These are phyloP conservation scores for Ectropis crepuscularia DNA, from an alignment of 2,888 invertebrate genomes.

Conservation along the genomic window DNA sequence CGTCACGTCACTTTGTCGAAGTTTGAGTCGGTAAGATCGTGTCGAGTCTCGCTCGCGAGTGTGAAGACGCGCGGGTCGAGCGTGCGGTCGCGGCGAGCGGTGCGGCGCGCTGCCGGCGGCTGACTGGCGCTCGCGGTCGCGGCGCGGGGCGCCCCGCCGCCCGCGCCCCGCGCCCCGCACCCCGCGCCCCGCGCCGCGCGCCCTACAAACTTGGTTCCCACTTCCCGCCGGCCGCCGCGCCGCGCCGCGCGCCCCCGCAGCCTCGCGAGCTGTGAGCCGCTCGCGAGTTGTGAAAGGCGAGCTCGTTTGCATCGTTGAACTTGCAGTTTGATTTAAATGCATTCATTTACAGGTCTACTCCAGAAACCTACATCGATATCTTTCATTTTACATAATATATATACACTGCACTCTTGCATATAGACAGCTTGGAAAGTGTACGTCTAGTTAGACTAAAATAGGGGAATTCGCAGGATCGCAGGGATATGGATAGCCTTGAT, in stretches of 20 bases:
- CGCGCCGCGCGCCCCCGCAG: conserved; percentile 47
- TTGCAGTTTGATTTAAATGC: conserved; percentile 38
- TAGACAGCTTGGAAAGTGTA: no score
- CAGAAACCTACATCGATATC: neutral
- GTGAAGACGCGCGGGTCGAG: conserved; percentile 53
- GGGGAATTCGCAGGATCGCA: no score
- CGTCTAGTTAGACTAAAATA: no score
- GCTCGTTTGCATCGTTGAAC: conserved; percentile 52
- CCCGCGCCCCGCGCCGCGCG: conserved; percentile 48
- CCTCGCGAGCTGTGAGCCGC: conserved; percentile 63
- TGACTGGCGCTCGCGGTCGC: conserved; percentile 50
- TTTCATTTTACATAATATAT: no score
- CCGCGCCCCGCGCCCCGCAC: conserved; percentile 36
- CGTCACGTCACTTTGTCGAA: conserved; percentile 43
- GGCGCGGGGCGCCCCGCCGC: conserved; percentile 48
- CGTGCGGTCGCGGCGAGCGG: conserved; percentile 6
- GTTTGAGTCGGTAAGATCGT: conserved; percentile 46
- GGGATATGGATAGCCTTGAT: no score
- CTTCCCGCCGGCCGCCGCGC: conserved; percentile 66
- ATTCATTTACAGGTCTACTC: conserved; percentile 1
- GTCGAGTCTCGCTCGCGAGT: conserved; percentile 1
- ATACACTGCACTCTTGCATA: no score
- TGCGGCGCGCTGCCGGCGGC: conserved; percentile 51
- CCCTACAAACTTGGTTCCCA: conserved; percentile 75
- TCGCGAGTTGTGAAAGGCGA: conserved; percentile 73